Evolutionary conservation across 2,113 vertebrate species (phyloP), one percentile per base, ranked within the genome.

Genomic region (Serinus canaria): DNA sequence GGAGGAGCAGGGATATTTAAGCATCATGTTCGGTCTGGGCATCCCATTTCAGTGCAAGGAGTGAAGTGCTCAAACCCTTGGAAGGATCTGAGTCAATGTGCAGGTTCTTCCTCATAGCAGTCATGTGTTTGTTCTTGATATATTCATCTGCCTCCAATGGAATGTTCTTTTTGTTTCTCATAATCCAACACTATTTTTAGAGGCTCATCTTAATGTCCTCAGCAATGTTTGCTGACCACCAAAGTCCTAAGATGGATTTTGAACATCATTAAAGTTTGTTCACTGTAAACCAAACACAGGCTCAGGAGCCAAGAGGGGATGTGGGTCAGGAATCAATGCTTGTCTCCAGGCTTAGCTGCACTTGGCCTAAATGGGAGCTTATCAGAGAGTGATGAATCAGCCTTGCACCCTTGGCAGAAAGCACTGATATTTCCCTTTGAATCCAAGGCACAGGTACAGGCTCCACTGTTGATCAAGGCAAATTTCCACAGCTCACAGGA

Each of bases 231-330:
- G 68, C 64, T 83, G 89, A 90, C 69, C 87, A 86, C 69, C 89
- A 50, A 87, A 93, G 64, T 64, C 11, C 0, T 58, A 66, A 78
- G 47, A 96, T 64, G 35, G 31, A 92, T 92, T 95, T 95, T 90
- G 84, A 94, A 58, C 70, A 56, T 56, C 62, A 79, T 75, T 82
- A 75, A 50, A 50, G 83, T 35, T 83, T 49, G 31, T 28, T 94
- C 43, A 23, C 21, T 69, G 46, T 75, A 94, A 96, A 96, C 72
- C 75, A 92, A 73, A 92, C 93, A 23, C 19, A 89, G 59, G 91
- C 39, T 44, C 41, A n/a, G 59, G 80, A 94, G 66, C 81, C 77
- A 96, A 46, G 18, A 93, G 25, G 53, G 89, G 33, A 87, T 75
- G 80, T 82, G 76, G 79, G 49, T 77, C 90, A 92, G 52, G 59